Conservation (phyloP, 1,140 invertebrate species). For the silkworm (Bombyx mori) region ASM3026992v2 NC_085119.1:6006501-6007000, state of each 20-base stretch:
- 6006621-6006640: background rate
- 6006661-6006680: background rate
- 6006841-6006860: slow-evolving; percentile 25
- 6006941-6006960: slow-evolving; percentile 20
- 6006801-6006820: slow-evolving; percentile 29
- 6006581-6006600: background rate
- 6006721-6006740: slow-evolving; percentile 4
- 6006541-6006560: background rate
- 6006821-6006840: slow-evolving; percentile 42
- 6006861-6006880: slow-evolving; percentile 22
- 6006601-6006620: background rate
- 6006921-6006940: slow-evolving; percentile 26
- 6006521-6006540: slow-evolving; percentile 9
- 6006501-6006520: slow-evolving; percentile 28
- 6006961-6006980: too few relatives aligned
- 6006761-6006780: slow-evolving; percentile 29
- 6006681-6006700: background rate
- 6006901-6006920: slow-evolving; percentile 17
- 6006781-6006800: slow-evolving; percentile 37
- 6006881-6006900: slow-evolving; percentile 9
- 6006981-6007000: too few relatives aligned
- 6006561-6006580: background rate
- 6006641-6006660: background rate
- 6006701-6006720: background rate
- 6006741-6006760: slow-evolving; percentile 20